Conservation (phyloP, 2,888 invertebrate genomes). For the Sussaba pulchella region DNA sequence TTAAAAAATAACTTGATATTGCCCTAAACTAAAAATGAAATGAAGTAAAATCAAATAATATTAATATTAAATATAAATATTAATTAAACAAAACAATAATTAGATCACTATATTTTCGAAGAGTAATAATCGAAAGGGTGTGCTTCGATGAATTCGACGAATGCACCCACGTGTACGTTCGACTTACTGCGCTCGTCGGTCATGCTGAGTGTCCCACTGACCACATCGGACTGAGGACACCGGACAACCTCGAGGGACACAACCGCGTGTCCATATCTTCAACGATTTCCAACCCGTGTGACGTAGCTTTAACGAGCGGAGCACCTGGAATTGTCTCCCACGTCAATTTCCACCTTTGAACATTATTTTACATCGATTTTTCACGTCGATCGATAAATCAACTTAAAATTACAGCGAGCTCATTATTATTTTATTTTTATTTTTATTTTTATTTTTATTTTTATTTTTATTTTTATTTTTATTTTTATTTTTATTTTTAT, state of each 20-base stretch:
- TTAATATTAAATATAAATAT: too few species aligned
- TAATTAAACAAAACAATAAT: too few species aligned
- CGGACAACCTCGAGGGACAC: conserved; percentile 79
- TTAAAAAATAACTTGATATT: too few species aligned
- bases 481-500: too few species aligned
- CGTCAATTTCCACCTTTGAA: background rate
- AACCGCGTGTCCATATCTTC: conserved; percentile 77
- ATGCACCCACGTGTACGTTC: conserved; percentile 63
- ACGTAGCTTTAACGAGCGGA: conserved; percentile 54
- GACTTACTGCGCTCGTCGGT: conserved; percentile 79
- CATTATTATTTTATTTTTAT: too few species aligned
- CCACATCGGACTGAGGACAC: conserved; percentile 83
- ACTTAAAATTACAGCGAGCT: too few species aligned
- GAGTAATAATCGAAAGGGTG: background rate
- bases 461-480: too few species aligned
- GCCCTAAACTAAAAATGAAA: too few species aligned
- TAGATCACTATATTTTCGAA: too few species aligned
- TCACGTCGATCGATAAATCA: conserved; percentile 5
- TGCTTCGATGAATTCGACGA: background rate
- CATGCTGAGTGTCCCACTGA: conserved; percentile 83
- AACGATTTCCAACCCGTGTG: conserved; percentile 73
- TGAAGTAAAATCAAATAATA: too few species aligned
- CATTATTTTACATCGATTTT: conserved; percentile 1
- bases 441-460: background rate
- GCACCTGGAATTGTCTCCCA: conserved; percentile 46